Evolutionary conservation across 2,888 invertebrate genomes (phyloP), one percentile per base, ranked within the genome.

Genomic region (Cinara cedri): DNA sequence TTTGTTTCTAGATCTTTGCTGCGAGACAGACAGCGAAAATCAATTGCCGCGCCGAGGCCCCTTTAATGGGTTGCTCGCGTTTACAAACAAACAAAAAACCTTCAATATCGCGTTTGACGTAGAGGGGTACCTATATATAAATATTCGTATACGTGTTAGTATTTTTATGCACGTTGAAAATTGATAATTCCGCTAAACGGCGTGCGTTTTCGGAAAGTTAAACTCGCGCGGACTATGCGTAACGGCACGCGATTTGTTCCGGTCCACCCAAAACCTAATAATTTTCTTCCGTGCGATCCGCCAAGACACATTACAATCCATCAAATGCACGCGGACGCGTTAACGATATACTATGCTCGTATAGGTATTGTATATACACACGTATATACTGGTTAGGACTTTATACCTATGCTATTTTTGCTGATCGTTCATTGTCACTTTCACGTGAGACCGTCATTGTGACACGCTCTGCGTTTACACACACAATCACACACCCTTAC

Each of bases 391-490:
- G 13, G n/a, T n/a, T n/a, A 9, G 14, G 9, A 14, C 44, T 6
- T 14, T n/a, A 34, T 54, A 19, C 10, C 19, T 10, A 16, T 68
- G 46, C 46, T n/a, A 46, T 60, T 72, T 72, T 72, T 72, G 57
- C 60, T 57, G 60, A 72, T 72, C 72, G 72, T 60, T 72, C 72
- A 72, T 72, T 57, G 72, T 72, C 72, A 72, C 46, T 60, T n/a
- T 57, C 13, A 46, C 46, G 44, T 14, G 1, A 14, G 19, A n/a
- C 11, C 34, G 42, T 19, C n/a, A 11, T n/a, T 26, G 42, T 14
- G 13, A 10, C 19, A 21, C 8, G 9, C 60, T 44, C 4, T 44
- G 10, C 44, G 10, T 44, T 44, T 44, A 10, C 10, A 44, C 44
- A 10, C 10, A 44, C 13, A 46, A 10, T 10, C 34, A 34, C 34